phyloP scores from a whole-genome alignment of 1,140 invertebrate species.

The Nebria ingens region DNA sequence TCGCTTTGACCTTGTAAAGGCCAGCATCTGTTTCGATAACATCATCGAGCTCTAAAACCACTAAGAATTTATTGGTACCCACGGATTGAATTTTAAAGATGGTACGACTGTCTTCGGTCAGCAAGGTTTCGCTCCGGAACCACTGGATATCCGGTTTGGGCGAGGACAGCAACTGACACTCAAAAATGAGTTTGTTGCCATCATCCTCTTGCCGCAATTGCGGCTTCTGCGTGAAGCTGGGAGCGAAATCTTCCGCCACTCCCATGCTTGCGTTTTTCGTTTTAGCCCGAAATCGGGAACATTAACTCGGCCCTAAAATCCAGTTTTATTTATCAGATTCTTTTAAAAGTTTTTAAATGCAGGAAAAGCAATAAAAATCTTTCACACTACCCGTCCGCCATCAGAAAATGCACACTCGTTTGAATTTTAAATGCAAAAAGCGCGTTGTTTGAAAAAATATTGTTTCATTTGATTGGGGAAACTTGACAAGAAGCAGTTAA shows the following conservation, averaged over 20 bases:
- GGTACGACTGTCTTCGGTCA: conserved; percentile 72
- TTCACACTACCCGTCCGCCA: background rate
- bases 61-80: conserved; percentile 76
- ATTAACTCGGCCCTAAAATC: conserved; percentile 28
- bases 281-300: conserved; percentile 30
- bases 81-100: conserved; percentile 77
- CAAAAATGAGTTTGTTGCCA: conserved; percentile 89
- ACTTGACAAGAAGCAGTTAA: background rate
- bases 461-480: background rate
- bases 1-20: conserved; percentile 95
- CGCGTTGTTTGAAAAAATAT: background rate
- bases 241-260: conserved; percentile 87
- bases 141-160: conserved; percentile 87
- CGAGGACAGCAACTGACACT: conserved; percentile 79
- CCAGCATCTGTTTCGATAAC: conserved; percentile 93
- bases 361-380: too few species aligned
- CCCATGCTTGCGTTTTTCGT: conserved; percentile 45
- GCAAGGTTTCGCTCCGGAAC: conserved; percentile 77
- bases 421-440: background rate
- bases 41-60: conserved; percentile 87
- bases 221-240: conserved; percentile 95
- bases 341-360: background rate
- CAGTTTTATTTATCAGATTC: conserved; percentile 6
- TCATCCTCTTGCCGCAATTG: conserved; percentile 91
- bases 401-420: conserved; percentile 10